Evolutionary conservation across 2,797 vertebrate species (phyloP).

Genomic region (Melopsittacus undulatus): DNA sequence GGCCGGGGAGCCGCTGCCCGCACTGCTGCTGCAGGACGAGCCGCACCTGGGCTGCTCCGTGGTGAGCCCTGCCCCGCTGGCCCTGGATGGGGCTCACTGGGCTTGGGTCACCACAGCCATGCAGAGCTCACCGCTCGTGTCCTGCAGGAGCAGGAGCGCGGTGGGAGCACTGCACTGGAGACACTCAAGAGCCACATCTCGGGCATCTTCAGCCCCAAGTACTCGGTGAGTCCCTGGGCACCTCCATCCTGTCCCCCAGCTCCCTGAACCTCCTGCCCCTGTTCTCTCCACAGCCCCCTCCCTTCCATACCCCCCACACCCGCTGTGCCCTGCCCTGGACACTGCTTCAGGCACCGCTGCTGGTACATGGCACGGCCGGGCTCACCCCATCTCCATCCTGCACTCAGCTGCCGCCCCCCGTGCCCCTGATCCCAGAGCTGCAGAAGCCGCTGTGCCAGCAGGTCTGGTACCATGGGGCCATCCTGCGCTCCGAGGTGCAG

Average conservation of each 20-base stretch:
- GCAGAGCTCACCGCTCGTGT: neutral
- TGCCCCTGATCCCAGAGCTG: slow-evolving; percentile 76
- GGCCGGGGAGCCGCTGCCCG: slow-evolving; percentile 74
- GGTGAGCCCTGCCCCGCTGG: slow-evolving; percentile 66
- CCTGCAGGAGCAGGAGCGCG: slow-evolving; percentile 79
- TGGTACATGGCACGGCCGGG: rapidly evolving
- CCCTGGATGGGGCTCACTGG: neutral
- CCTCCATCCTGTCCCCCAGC: neutral
- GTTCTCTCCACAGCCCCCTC: neutral
- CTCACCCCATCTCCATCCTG: neutral
- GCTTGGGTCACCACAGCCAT: rapidly evolving
- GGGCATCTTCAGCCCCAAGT: slow-evolving; percentile 86
- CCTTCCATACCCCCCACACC: neutral
- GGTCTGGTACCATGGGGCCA: slow-evolving; percentile 94
- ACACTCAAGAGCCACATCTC: slow-evolving; percentile 85
- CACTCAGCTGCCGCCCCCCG: slow-evolving; percentile 80
- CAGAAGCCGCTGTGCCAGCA: slow-evolving; percentile 91
- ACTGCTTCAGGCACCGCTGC: neutral
- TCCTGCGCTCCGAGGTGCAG: slow-evolving; percentile 88
- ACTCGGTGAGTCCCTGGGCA: slow-evolving; percentile 78
- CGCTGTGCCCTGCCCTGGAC: neutral
- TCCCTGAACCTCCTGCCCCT: neutral
- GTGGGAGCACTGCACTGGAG: slow-evolving; percentile 77
- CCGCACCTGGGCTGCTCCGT: slow-evolving; percentile 72
- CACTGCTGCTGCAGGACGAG: slow-evolving; percentile 80